These are phyloP conservation scores for Leptogaster cylindrica DNA, from an alignment of 2,888 invertebrate genomes.

Conservation along the genomic window DNA sequence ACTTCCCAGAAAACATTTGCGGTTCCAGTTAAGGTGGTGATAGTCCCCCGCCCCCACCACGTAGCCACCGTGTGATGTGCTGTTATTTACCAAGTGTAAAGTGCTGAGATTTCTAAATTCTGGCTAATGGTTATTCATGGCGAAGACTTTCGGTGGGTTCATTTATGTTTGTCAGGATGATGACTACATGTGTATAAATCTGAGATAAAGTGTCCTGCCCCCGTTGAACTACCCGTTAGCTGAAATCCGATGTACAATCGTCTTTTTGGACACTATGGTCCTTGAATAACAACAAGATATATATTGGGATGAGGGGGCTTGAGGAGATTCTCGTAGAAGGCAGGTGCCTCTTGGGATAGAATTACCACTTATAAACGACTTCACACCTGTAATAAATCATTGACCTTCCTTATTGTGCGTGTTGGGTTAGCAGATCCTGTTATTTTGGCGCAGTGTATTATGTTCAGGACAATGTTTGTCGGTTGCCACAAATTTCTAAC, in stretches of 20 bases:
- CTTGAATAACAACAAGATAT: constrained; percentile 30
- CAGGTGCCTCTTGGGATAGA: constrained; percentile 36
- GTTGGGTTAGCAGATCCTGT: background rate
- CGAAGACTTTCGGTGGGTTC: constrained; percentile 40
- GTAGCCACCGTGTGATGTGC: constrained; percentile 17
- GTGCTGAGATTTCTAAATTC: constrained; percentile 44
- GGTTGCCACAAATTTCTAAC: constrained; percentile 22
- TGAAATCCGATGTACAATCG: background rate
- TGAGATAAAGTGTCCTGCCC: constrained; percentile 13
- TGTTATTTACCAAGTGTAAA: constrained; percentile 39
- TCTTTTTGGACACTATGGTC: constrained; percentile 14
- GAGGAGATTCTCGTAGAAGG: constrained; percentile 27
- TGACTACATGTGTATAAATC: constrained; percentile 37
- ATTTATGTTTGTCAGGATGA: constrained; percentile 40
- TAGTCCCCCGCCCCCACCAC: constrained; percentile 12
- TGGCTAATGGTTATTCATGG: constrained; percentile 43
- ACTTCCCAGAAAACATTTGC: constrained; percentile 12
- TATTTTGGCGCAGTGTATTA: constrained; percentile 22
- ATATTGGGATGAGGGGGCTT: constrained; percentile 9
- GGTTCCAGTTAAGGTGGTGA: constrained; percentile 33
- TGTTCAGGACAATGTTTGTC: constrained; percentile 16
- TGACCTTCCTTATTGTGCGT: constrained; percentile 24
- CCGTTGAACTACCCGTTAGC: background rate
- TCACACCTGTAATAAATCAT: constrained; percentile 41
- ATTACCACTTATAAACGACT: constrained; percentile 41